These are phyloP conservation scores for Plectrocnemia conspersa DNA, from an alignment of 1,140 invertebrate species.

Conservation along the genomic window DNA sequence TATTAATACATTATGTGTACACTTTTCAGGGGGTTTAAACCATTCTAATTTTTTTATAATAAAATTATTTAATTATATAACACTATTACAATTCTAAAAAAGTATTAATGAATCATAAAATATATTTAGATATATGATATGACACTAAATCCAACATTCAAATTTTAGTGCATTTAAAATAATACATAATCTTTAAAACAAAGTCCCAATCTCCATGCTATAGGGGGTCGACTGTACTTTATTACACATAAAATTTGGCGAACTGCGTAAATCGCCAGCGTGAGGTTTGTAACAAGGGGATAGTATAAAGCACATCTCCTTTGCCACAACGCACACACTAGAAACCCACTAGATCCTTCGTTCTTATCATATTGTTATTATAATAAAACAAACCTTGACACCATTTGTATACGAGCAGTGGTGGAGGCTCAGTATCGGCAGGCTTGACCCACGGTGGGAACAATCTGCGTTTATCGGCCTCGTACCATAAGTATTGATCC, in stretches of 20 bases:
- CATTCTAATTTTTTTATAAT: too few species aligned
- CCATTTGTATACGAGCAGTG: slow-evolving; percentile 98
- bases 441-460: slow-evolving; percentile 99
- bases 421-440: slow-evolving; percentile 96
- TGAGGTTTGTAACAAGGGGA: slow-evolving; percentile 65
- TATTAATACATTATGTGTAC: too few species aligned
- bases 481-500: slow-evolving; percentile 99
- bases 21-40: too few species aligned
- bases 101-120: too few species aligned
- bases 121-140: too few species aligned
- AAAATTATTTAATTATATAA: too few species aligned
- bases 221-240: not conserved
- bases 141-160: not conserved
- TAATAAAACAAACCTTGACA: slow-evolving; percentile 75
- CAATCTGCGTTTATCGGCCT: slow-evolving; percentile 94
- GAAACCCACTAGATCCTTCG: slow-evolving; percentile 40
- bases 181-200: not conserved
- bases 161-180: not conserved
- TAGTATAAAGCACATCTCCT: slow-evolving; percentile 54
- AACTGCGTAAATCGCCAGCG: slow-evolving; percentile 44
- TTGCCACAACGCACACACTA: slow-evolving; percentile 59
- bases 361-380: not conserved
- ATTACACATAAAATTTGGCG: not conserved
- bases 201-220: not conserved
- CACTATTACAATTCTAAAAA: too few species aligned